Conservation (phyloP, 2,888 invertebrate genomes). For the Pheosia tremula region DNA sequence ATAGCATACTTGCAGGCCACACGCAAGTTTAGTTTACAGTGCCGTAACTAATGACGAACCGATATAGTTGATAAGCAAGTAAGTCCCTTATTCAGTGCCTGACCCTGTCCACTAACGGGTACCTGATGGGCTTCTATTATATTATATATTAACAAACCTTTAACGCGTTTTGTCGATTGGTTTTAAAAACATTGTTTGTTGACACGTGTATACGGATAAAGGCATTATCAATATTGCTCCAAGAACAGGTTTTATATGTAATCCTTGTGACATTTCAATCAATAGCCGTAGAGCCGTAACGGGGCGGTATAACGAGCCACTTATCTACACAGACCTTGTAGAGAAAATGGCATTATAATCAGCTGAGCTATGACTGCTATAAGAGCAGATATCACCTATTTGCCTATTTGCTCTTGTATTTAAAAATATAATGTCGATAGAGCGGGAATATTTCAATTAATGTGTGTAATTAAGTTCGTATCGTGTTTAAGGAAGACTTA, state of each 20-base stretch:
- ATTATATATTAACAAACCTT: too few relatives aligned
- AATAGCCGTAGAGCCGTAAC: neutral
- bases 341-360: constrained; percentile 31
- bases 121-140: too few relatives aligned
- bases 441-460: too few relatives aligned
- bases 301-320: constrained; percentile 10
- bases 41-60: neutral
- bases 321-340: constrained; percentile 23
- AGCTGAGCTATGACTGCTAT: constrained; percentile 13
- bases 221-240: neutral
- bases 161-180: too few relatives aligned
- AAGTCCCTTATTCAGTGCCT: neutral
- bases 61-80: neutral
- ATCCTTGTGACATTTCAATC: constrained; percentile 1
- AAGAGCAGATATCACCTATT: constrained; percentile 25
- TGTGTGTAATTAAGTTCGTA: too few relatives aligned
- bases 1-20: neutral
- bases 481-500: too few relatives aligned
- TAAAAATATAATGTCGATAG: neutral
- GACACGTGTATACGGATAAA: too few relatives aligned
- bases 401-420: constrained; percentile 11
- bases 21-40: neutral
- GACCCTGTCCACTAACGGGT: too few relatives aligned
- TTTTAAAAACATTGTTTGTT: too few relatives aligned
- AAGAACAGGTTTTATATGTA: constrained; percentile 4